Percentiles rank a stretch among this genome's conserved stretches.
phyloP scores from a whole-genome alignment of 2,113 vertebrate species.

The Aviceda subcristata region DNA sequence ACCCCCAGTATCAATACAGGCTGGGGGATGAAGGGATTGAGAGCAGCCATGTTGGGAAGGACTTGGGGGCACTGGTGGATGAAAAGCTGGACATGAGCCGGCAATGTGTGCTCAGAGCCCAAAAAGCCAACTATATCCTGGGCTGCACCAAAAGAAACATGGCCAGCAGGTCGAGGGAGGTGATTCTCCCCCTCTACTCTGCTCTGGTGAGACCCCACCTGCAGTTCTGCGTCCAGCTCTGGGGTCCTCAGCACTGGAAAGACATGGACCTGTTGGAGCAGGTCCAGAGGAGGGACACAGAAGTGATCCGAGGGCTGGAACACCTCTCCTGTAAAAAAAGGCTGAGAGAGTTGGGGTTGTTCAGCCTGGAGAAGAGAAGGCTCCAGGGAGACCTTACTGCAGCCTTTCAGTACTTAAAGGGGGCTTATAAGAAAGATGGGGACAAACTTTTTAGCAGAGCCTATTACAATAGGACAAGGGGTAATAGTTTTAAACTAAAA shows the following conservation, averaged over 20 bases:
- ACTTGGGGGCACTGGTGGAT: background rate
- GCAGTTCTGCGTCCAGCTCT: background rate
- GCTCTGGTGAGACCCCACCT: background rate
- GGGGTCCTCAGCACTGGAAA: background rate
- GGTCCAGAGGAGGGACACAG: background rate
- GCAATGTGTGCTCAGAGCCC: background rate
- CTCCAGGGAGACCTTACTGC: background rate
- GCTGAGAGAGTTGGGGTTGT: background rate
- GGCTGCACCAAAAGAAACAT: accelerated
- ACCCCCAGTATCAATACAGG: background rate
- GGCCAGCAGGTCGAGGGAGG: background rate
- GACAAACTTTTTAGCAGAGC: background rate
- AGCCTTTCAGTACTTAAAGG: background rate
- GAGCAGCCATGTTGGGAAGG: background rate
- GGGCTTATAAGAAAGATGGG: background rate
- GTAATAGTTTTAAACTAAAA: background rate
- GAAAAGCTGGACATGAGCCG: background rate
- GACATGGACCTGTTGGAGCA: background rate
- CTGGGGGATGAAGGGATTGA: background rate
- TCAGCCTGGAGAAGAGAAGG: background rate
- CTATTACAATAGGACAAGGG: background rate
- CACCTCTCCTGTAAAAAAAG: background rate
- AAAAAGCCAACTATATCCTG: background rate
- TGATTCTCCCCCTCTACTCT: background rate
- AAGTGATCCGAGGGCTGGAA: background rate